phyloP scores from a whole-genome alignment of 2,797 vertebrate species.

The Halcyon chelicuti region DNA sequence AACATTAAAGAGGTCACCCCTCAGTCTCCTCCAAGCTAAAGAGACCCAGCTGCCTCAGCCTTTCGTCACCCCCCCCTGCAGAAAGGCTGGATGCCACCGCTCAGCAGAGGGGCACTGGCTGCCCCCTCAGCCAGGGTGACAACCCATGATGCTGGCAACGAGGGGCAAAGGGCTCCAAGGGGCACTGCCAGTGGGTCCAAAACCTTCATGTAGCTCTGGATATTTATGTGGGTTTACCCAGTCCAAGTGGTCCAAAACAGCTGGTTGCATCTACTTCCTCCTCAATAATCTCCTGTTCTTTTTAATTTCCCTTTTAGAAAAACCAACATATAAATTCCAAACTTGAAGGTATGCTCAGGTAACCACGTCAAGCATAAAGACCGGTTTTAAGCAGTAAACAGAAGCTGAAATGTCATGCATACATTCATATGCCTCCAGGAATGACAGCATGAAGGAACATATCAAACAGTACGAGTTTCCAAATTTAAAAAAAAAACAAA shows the following conservation, averaged over 20 bases:
- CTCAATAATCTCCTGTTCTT: neutral
- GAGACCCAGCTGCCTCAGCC: no score
- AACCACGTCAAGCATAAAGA: neutral
- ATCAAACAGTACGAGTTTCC: neutral
- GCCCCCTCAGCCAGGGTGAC: neutral
- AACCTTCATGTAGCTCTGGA: neutral
- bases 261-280: neutral
- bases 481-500: neutral
- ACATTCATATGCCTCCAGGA: conserved; percentile 26
- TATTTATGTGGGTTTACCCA: neutral
- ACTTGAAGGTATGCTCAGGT: neutral
- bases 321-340: neutral
- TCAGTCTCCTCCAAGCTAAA: no score
- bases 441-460: conserved; percentile 10
- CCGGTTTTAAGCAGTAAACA: conserved; percentile 39
- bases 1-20: no score
- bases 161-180: neutral
- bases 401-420: conserved; percentile 42
- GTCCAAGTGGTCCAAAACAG: neutral
- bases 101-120: neutral
- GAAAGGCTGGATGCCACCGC: neutral
- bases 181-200: neutral
- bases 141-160: rapidly evolving
- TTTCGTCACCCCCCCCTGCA: neutral
- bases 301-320: neutral